phyloP scores from a whole-genome alignment of 2,888 invertebrate species.

The Chaitophorus viminalis region DNA sequence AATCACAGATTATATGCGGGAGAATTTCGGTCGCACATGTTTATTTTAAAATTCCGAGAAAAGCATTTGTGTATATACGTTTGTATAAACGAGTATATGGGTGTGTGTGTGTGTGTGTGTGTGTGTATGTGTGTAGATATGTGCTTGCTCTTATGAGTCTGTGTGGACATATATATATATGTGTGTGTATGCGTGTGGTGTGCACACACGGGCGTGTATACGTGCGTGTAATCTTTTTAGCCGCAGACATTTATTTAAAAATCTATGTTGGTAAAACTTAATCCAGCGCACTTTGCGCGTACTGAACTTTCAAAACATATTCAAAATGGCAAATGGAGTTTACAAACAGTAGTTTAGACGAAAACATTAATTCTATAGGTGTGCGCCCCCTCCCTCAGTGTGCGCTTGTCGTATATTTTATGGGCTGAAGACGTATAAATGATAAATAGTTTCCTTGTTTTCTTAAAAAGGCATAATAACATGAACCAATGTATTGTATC shows the following conservation, averaged over 20 bases:
- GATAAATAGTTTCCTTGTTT: conserved; percentile 52
- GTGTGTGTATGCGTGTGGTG: too few species aligned
- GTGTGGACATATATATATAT: too few species aligned
- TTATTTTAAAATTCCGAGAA: neutral
- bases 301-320: conserved; percentile 31
- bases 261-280: conserved; percentile 1
- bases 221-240: neutral
- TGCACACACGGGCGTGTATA: neutral
- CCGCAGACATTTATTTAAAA: conserved; percentile 20
- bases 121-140: too few species aligned
- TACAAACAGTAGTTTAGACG: conserved; percentile 47
- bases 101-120: neutral
- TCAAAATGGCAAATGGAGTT: conserved; percentile 53
- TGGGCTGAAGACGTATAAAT: conserved; percentile 30
- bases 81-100: neutral
- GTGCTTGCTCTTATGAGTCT: too few species aligned
- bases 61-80: neutral
- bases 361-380: conserved; percentile 50
- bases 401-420: conserved; percentile 27
- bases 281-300: neutral
- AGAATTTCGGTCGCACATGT: neutral
- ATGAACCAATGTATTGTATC: conserved; percentile 22
- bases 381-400: neutral
- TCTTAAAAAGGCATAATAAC: conserved; percentile 22
- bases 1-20: neutral